Conservation (phyloP, 2,888 invertebrate species). For the Cryptophagus acutangulus region DNA sequence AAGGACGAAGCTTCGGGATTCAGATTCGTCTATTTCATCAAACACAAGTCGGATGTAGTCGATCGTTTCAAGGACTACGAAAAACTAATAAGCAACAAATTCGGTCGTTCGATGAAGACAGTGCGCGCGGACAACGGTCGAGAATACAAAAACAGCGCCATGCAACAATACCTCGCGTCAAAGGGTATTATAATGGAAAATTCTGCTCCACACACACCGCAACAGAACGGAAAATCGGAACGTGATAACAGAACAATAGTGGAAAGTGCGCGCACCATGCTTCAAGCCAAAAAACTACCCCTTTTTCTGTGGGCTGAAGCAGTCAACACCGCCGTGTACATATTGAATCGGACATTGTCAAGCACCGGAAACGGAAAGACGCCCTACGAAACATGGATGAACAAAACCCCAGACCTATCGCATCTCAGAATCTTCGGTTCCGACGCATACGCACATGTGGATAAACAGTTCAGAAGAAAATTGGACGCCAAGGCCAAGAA, state of each 20-base stretch:
- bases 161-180: constrained; percentile 9
- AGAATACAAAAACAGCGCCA: constrained; percentile 13
- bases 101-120: constrained; percentile 8
- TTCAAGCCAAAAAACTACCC: constrained; percentile 31
- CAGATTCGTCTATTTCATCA: constrained; percentile 18
- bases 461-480: constrained; percentile 15
- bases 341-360: constrained; percentile 27
- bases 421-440: constrained; percentile 25
- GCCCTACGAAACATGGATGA: constrained; percentile 23
- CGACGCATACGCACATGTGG: constrained; percentile 13
- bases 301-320: constrained; percentile 40
- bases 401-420: constrained; percentile 19
- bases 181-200: too few relatives aligned
- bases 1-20: constrained; percentile 22
- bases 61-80: constrained; percentile 13
- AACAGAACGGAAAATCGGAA: constrained; percentile 15
- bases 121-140: constrained; percentile 13
- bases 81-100: constrained; percentile 9
- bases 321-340: constrained; percentile 32
- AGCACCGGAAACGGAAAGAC: constrained; percentile 13
- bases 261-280: constrained; percentile 18
- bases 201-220: too few relatives aligned
- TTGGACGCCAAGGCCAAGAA: constrained; percentile 16
- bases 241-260: constrained; percentile 16
- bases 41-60: constrained; percentile 15